A percentile compares a stretch with the other conserved stretches of the same genome.
These are phyloP conservation scores for Ligdia adustata DNA, from an alignment of 2,888 invertebrate species.

Conservation along the genomic window DNA sequence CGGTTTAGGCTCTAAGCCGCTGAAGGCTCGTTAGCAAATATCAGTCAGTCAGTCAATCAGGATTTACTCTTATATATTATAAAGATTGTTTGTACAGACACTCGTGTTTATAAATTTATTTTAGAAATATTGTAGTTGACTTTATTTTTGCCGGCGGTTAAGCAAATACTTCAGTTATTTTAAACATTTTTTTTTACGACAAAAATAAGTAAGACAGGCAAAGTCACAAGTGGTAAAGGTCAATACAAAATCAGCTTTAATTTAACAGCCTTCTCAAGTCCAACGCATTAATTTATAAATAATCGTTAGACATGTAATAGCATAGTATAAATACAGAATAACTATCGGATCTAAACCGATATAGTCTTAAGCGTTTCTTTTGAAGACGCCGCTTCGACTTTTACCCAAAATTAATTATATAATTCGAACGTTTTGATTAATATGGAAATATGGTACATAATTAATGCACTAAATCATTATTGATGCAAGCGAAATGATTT, in stretches of 20 bases:
- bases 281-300: constrained; percentile 14
- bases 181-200: too few species aligned
- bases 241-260: constrained; percentile 5
- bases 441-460: constrained; percentile 58
- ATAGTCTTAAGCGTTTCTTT: constrained; percentile 36
- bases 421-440: constrained; percentile 43
- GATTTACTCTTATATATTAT: too few species aligned
- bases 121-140: too few species aligned
- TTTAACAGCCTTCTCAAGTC: constrained; percentile 8
- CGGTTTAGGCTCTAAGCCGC: too few species aligned
- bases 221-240: too few species aligned
- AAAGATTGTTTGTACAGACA: too few species aligned
- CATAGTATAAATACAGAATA: constrained; percentile 35
- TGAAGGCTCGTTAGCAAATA: too few species aligned
- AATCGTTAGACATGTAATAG: constrained; percentile 37
- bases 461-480: constrained; percentile 55
- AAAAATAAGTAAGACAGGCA: too few species aligned
- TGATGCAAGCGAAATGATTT: constrained; percentile 40
- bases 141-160: too few species aligned
- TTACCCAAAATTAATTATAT: constrained; percentile 50
- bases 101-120: too few species aligned
- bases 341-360: constrained; percentile 30
- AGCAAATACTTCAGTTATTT: too few species aligned
- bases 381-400: constrained; percentile 57
- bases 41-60: too few species aligned